phyloP scores from a whole-genome alignment of 1,140 invertebrate species.

The Sarcophaga peregrina region DNA sequence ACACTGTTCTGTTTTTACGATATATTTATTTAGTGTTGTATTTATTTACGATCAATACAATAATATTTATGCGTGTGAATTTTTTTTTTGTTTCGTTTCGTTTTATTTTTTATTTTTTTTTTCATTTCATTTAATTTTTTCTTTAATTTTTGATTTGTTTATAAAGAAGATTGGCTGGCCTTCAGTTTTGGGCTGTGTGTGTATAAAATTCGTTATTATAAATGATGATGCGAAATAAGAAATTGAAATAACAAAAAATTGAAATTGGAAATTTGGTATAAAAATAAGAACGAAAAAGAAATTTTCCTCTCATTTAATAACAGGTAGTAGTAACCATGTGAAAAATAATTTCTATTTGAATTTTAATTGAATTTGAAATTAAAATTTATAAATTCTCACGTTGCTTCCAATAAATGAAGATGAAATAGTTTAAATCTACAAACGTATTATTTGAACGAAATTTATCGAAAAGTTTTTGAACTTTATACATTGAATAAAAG shows the following conservation, averaged over 20 bases:
- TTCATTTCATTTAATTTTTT: too few relatives aligned
- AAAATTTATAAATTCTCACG: not conserved
- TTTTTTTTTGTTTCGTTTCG: too few relatives aligned
- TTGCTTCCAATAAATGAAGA: not conserved
- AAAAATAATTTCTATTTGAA: not conserved
- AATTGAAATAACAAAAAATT: too few relatives aligned
- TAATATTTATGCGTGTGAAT: constrained; percentile 14
- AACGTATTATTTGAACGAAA: not conserved
- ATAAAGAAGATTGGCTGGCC: not conserved
- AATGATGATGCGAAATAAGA: too few relatives aligned
- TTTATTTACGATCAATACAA: constrained; percentile 5
- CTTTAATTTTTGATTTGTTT: not conserved
- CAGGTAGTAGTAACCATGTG: not conserved
- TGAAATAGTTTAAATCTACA: not conserved
- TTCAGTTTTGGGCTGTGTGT: not conserved
- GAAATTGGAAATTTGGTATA: not conserved
- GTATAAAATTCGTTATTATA: not conserved
- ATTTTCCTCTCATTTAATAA: constrained; percentile 5
- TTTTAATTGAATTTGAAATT: not conserved
- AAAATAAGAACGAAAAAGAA: not conserved
- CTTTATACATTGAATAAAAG: not conserved
- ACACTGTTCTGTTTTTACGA: not conserved
- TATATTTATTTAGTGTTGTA: constrained; percentile 3
- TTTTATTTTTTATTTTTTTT: too few relatives aligned
- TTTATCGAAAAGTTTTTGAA: not conserved